Evolutionary conservation across 2,113 vertebrate species (phyloP).

Genomic region (Silurus asotus): DNA sequence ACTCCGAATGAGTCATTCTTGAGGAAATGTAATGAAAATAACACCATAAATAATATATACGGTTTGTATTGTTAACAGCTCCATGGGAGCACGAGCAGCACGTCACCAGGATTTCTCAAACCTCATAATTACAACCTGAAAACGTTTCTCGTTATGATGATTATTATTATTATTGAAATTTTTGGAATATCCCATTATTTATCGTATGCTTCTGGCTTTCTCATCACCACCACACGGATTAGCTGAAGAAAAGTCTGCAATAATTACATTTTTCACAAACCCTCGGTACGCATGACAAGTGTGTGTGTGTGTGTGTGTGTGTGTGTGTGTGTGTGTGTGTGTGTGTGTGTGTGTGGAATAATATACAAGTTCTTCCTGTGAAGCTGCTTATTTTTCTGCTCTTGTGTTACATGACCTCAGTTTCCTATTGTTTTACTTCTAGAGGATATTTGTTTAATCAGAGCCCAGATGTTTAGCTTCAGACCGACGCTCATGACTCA

Average conservation of each 20-base stretch:
- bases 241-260: conserved; percentile 45
- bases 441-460: conserved; percentile 47
- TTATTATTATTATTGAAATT: background rate
- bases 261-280: conserved; percentile 46
- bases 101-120: conserved; percentile 34
- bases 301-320: background rate
- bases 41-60: background rate
- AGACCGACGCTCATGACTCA: conserved; percentile 5
- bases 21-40: conserved; percentile 29
- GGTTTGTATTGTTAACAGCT: no score
- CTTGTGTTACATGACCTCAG: conserved; percentile 46
- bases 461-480: conserved; percentile 40
- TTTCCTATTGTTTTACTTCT: conserved; percentile 46
- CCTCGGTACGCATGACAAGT: background rate
- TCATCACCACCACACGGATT: conserved; percentile 42
- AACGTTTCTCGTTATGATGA: conserved; percentile 36
- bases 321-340: background rate
- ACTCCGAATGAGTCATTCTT: conserved; percentile 25
- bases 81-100: no score
- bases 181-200: conserved; percentile 45
- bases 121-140: conserved; percentile 51
- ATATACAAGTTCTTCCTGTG: conserved; percentile 1
- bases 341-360: conserved; percentile 10
- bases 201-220: conserved; percentile 38
- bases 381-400: conserved; percentile 38